Base-by-base conservation (phyloP, 2,888 invertebrate genomes). In the Himalopsyche anomala region DNA sequence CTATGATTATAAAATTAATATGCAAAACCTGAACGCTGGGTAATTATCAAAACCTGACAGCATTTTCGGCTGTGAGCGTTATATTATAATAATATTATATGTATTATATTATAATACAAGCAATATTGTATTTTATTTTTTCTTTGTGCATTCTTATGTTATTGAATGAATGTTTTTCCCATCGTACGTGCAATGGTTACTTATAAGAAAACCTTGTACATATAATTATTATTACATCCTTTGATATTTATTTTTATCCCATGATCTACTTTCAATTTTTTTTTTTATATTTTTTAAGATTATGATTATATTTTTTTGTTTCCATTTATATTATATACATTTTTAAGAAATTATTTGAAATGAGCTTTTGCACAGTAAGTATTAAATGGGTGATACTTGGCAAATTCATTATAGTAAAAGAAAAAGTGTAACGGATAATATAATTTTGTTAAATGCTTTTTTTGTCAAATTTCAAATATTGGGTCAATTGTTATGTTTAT, bases 81-180 rank as follows among this genome's bases (percentile, higher is more conserved):
- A 3, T 6, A 40, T 6, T 55, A 56, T 56, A 56, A 56, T 69
- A 69, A 28, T 69, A 69, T 28, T 28, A 28, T 28, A 28, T 28
- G 28, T 28, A 28, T 28, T 28, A 28, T 28, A 28, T 28, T 62
- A 62, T 19, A 19, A 19, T 74, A 74, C 38, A 38, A 38, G 74
- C 74, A 74, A 12, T 74, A 38, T 5, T 1, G 15, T 38, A 74
- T 36, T 74, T 74, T 74, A 74, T 74, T 74, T 74, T 74, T 74
- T 36, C 38, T 74, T 74, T 74, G 74, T 74, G 74, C 74, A 74
- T 74, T 74, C 74, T 74, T 74, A 74, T 36, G 12, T 74, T 74
- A 38, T 74, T 74, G 74, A 74, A 74, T 74, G 74, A 74, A 74
- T 15, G 38, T 74, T 74, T 74, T 74, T 74, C 74, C 74, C 74